Percentiles rank a stretch among this genome's conserved stretches.
Conservation (phyloP, 2,113 vertebrate genomes). For the Hemichromis elongatus region DNA sequence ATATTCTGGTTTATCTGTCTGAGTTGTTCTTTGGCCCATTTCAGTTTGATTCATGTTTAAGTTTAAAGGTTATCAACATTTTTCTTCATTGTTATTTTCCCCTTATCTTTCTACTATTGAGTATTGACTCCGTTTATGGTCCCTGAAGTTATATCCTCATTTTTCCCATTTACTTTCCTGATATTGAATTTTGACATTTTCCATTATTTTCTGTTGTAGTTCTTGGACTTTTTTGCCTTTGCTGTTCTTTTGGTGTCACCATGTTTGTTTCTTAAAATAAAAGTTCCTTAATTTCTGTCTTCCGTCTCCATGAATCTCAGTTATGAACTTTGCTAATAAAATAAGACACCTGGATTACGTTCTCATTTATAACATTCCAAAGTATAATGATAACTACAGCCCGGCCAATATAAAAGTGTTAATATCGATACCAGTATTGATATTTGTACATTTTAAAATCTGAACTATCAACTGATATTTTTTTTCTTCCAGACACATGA, state of each 20-base stretch:
- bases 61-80: background rate
- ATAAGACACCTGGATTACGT: background rate
- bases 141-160: background rate
- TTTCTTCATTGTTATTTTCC: background rate
- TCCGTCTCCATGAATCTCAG: too few species aligned
- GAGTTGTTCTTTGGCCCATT: accelerated
- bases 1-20: background rate
- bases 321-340: background rate
- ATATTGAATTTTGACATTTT: background rate
- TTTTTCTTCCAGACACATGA: background rate
- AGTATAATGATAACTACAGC: background rate
- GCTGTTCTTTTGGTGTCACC: background rate
- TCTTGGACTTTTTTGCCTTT: background rate
- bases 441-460: background rate
- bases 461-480: background rate
- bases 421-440: background rate
- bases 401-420: background rate
- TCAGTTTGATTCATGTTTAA: background rate
- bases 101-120: background rate
- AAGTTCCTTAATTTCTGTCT: background rate
- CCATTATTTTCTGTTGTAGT: accelerated
- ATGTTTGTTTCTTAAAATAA: background rate
- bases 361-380: background rate
- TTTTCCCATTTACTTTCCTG: background rate
- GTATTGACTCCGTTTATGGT: background rate